Evolutionary conservation across 2,797 vertebrate species (phyloP).

Genomic region (Trichosurus vulpecula): DNA sequence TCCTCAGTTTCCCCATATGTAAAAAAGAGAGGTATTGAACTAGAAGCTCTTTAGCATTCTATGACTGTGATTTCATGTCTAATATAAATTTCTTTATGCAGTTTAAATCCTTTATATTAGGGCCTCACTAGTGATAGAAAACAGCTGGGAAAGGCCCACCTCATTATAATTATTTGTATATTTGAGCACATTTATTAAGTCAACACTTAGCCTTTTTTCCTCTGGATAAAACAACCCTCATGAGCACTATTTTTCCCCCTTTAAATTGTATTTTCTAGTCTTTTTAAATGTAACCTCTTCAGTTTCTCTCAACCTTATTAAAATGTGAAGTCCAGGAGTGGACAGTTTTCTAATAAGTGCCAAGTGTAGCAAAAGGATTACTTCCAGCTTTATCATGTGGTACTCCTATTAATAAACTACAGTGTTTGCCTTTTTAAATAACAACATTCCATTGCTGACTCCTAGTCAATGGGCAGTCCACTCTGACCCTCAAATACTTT

Average conservation of each 20-base stretch:
- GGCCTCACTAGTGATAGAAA: slow-evolving; percentile 68
- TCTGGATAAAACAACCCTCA: slow-evolving; percentile 71
- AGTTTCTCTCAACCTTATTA: slow-evolving; percentile 71
- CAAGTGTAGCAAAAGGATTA: slow-evolving; percentile 61
- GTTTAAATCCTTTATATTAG: slow-evolving; percentile 62
- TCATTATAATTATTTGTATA: slow-evolving; percentile 62
- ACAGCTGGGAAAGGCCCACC: slow-evolving; percentile 76
- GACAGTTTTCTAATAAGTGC: slow-evolving; percentile 55
- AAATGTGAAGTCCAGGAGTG: slow-evolving; percentile 65
- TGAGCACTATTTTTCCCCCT: slow-evolving; percentile 59
- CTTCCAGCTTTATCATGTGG: slow-evolving; percentile 52
- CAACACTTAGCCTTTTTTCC: slow-evolving; percentile 72
- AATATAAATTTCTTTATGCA: slow-evolving; percentile 43
- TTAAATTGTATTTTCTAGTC: slow-evolving; percentile 68
- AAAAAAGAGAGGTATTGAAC: slow-evolving; percentile 45
- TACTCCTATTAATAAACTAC: slow-evolving; percentile 12
- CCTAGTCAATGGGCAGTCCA: slow-evolving; percentile 47
- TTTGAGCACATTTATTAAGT: slow-evolving; percentile 71
- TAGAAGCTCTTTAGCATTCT: slow-evolving; percentile 47
- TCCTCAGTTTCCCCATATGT: slow-evolving; percentile 67
- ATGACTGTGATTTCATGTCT: slow-evolving; percentile 34
- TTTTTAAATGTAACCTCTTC: slow-evolving; percentile 58
- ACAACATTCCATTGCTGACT: slow-evolving; percentile 52
- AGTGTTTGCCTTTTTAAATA: slow-evolving; percentile 56
- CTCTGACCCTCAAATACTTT: slow-evolving; percentile 18